Evolutionary conservation across 2,797 vertebrate species (phyloP).

Genomic region (Circus cinereus): DNA sequence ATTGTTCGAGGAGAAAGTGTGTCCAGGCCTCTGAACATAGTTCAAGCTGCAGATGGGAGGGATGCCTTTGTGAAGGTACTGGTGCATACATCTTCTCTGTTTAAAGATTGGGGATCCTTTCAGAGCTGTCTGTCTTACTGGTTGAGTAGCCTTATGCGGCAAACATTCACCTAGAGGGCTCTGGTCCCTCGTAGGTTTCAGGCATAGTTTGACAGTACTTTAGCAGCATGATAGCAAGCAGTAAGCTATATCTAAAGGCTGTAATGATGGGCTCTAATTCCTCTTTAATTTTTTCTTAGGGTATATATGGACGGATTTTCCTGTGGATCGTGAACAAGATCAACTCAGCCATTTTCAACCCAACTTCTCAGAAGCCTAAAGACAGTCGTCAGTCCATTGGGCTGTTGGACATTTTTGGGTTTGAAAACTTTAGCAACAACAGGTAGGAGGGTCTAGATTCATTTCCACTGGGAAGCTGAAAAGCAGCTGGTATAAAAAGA

Average conservation of each 20-base stretch:
- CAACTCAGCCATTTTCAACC: slow-evolving; percentile 85
- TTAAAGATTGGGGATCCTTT: not conserved
- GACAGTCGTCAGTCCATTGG: slow-evolving; percentile 81
- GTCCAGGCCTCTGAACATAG: slow-evolving; percentile 80
- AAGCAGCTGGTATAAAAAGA: not conserved
- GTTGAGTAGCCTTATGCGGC: not conserved
- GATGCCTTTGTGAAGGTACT: slow-evolving; percentile 94
- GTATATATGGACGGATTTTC: slow-evolving; percentile 91
- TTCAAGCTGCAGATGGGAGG: slow-evolving; percentile 85
- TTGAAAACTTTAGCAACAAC: slow-evolving; percentile 94
- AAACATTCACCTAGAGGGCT: not conserved
- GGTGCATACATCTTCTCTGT: not conserved
- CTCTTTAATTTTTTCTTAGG: slow-evolving; percentile 72
- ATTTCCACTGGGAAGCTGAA: not conserved
- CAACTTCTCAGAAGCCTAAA: slow-evolving; percentile 68
- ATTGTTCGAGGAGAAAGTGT: slow-evolving; percentile 86
- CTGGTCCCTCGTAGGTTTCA: not conserved
- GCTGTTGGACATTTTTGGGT: slow-evolving; percentile 96
- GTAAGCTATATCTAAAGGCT: not conserved
- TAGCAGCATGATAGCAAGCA: not conserved
- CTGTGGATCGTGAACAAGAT: slow-evolving; percentile 95
- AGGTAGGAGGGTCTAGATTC: slow-evolving; percentile 77
- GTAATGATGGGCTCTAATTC: not conserved
- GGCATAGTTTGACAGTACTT: not conserved
- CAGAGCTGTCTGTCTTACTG: not conserved